Conservation (phyloP, 2,888 invertebrate genomes). For the Tetrapedia diversipes region DNA sequence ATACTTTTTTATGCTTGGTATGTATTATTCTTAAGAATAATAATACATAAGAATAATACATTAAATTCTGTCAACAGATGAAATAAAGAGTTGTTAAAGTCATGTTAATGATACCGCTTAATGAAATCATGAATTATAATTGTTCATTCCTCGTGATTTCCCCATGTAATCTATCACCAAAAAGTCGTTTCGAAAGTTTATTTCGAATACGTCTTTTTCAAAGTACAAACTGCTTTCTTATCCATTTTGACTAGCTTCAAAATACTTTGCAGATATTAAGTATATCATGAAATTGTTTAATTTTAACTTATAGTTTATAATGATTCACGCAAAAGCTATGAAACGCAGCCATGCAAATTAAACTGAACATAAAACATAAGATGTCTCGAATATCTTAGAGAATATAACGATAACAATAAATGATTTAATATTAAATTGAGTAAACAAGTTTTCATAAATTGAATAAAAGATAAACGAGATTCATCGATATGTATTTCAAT, state of each 20-base stretch:
- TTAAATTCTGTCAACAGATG: conserved; percentile 5
- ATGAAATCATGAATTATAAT: conserved; percentile 13
- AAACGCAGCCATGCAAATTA: conserved; percentile 47
- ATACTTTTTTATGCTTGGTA: neutral
- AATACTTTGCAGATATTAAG: conserved; percentile 16
- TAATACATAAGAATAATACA: no score
- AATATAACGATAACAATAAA: neutral
- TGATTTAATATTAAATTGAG: neutral
- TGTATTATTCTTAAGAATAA: neutral
- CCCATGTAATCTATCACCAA: neutral
- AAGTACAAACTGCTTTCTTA: conserved; percentile 5
- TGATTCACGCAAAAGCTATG: conserved; percentile 30
- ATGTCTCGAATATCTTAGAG: conserved; percentile 45
- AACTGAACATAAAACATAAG: conserved; percentile 31
- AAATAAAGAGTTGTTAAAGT: conserved; percentile 13
- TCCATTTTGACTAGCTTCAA: conserved; percentile 19
- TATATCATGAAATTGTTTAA: neutral
- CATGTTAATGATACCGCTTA: neutral
- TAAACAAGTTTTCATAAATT: neutral
- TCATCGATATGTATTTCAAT: neutral
- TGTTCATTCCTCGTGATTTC: conserved; percentile 40
- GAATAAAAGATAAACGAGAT: conserved; percentile 7
- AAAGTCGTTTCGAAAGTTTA: neutral
- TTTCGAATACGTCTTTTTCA: neutral
- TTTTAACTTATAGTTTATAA: conserved; percentile 13